Evolutionary conservation across 2,797 vertebrate genomes (phyloP), one percentile per base, ranked within the genome.

Genomic region (Sciaenops ocellatus): DNA sequence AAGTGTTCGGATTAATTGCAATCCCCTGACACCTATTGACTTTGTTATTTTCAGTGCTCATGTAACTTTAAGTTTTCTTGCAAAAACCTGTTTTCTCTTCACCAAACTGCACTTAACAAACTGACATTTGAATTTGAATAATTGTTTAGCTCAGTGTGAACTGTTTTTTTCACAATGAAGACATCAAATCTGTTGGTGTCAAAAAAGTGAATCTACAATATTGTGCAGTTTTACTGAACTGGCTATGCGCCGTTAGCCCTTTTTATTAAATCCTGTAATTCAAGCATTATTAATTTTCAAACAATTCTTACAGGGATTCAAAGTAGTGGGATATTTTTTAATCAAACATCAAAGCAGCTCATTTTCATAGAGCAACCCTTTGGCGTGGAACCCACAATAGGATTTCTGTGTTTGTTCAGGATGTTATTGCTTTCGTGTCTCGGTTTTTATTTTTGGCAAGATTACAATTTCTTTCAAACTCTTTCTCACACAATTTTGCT

Each of bases 321-420:
- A 65, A 88, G 78, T 55, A 83, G 62, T 79, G 79, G 70, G 67
- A 80, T 87, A 73, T 89, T 90, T 92, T 93, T 92, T 86, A 90
- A 94, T 93, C 90, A 91, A 93, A 93, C 91, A 93, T 93, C 91
- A 93, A 93, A 91, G 91, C 68, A 26, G 78, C 83, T 91, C 69
- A 90, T 92, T 93, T 93, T 92, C 85, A 86, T 89, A 82, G 82
- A 82, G 68, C 85, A 87, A 76, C 81, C 87, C 84, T 86, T 90
- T 80, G 90, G 90, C 73, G 6, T 41, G 38, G 38, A 87, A 90
- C 71, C 72, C 85, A 85, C 84, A 86, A 80, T 74, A 87, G 80
- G 69, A 84, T 89, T 86, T 84, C 65, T 69, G 59, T 79, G 76
- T 90, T 88, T 81, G 85, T 92, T 91, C 83, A 78, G 69, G 66